phyloP scores from a whole-genome alignment of 1,140 invertebrate genomes.

The Eciton burchellii region DNA sequence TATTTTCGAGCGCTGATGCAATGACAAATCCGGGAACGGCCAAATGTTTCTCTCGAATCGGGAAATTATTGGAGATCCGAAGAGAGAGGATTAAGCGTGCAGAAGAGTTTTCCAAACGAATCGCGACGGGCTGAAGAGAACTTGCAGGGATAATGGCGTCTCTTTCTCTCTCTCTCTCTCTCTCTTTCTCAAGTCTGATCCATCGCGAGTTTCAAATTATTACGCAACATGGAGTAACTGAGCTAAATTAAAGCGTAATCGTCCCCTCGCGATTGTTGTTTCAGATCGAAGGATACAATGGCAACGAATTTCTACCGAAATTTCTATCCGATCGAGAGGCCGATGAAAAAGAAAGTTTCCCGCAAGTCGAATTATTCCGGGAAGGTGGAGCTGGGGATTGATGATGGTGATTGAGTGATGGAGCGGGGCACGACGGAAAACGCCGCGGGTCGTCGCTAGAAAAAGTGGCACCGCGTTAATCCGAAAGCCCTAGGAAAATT shows the following conservation, averaged over 20 bases:
- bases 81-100: conserved; percentile 42
- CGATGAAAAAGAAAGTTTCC: conserved; percentile 29
- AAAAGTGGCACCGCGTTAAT: conserved; percentile 5
- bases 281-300: conserved; percentile 13
- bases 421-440: background rate
- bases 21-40: background rate
- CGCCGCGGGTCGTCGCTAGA: background rate
- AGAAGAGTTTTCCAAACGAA: conserved; percentile 23
- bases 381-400: too few relatives aligned
- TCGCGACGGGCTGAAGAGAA: conserved; percentile 36
- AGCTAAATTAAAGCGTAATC: conserved; percentile 4
- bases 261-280: conserved; percentile 12
- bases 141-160: conserved; percentile 33
- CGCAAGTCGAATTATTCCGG: conserved; percentile 20
- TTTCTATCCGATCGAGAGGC: conserved; percentile 42
- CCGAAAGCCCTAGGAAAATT: conserved; percentile 21
- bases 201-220: conserved; percentile 37
- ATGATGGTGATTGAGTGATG: too few relatives aligned
- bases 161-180: background rate
- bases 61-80: conserved; percentile 23
- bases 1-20: background rate
- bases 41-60: background rate
- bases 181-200: conserved; percentile 20
- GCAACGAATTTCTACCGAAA: conserved; percentile 14
- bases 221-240: conserved; percentile 45